Base-by-base conservation (phyloP, 2,113 vertebrate genomes). In the Sylvia atricapilla region DNA sequence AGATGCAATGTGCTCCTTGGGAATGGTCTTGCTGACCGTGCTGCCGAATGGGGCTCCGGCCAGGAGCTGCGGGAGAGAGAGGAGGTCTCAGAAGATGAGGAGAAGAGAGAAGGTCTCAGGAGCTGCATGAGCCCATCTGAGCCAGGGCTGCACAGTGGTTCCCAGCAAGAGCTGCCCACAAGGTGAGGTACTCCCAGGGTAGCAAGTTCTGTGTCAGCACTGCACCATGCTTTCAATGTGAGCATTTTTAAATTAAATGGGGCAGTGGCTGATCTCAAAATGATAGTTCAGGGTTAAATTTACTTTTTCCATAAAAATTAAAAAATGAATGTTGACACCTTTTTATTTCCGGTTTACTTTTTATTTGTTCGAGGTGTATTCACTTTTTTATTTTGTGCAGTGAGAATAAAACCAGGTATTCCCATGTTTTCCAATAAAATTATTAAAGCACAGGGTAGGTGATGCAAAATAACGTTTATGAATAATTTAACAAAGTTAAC, bases 21-120 rank as follows among this genome's bases (percentile, higher is more conserved):
- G 99, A 78, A 99, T 99, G 63, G 98, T 99, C 98, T 99, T 99
- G 97, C 99, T 99, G 95, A 98, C 95, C 0, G 98, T 99, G 50
- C 98, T 99, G 92, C 99, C 99, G 1, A 99, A 99, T 0, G 99
- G 98, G 33, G 98, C 98, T 69, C 99, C 99, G 1, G 98, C 99
- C 62, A 99, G 97, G 39, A 99, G 98, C 99, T 99, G 97, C 5
- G 13, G 78, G 94, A 64, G 60, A 96, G 92, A 85, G 31, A 89
- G 74, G 3, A 44, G 46, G 10, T 4, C 10, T 47, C 53, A 99
- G 97, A 19, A 99, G 98, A 99, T 99, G 97, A 4, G 13, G 79
- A 93, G 62, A 89, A 83, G 25, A 84, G 76, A 24, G 22, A 21
- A 24, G 3, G 10, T 18, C 35, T 91, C 25, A 70, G 66, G 50